Base-by-base conservation (phyloP, 2,888 invertebrate species). In the Selenia dentaria region DNA sequence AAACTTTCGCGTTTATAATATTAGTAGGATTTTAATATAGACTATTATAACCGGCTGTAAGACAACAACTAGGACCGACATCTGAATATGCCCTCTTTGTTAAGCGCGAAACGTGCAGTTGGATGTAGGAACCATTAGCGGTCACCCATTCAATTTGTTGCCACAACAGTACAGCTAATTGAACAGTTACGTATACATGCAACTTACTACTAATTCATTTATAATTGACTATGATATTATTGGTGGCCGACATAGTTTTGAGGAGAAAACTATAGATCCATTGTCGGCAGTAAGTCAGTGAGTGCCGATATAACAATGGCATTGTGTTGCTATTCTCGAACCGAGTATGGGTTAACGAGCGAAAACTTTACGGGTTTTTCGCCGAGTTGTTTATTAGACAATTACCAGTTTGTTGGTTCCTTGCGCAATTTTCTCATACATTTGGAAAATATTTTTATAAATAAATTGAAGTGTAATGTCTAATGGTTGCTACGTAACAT, bases 381-480 rank as follows among this genome's bases (percentile, higher is more conserved):
- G 12, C 11, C 10, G n/a, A 40, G 14, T 47, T 47, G 41, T 37
- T 47, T 41, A 41, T 47, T 41, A 47, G 36, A 47, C 36, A 46
- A 46, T 39, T 39, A 16, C 20, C 25, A 31, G 8, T 18, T 35
- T 39, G 31, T 35, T 29, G 16, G 10, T 45, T 22, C 6, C 34
- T 33, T 12, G 29, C 11, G 34, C 26, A 24, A 29, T 35, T 38
- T 24, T 42, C 27, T 11, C 27, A 20, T 8, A 6, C 22, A 8
- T 6, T 8, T 26, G 10, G 14, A 14, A 22, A 6, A 1, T 8
- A 10, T 27, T 11, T 4, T 35, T 16, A 12, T 26, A 27, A 27
- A 25, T 13, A 25, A 35, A 12, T 11, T 12, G 6, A 27, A 18
- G 4, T 5, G 6, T 18, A 18, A 18, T 18, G 18, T 6, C 2